phyloP scores from a whole-genome alignment of 2,888 invertebrate species.

The Callimorpha dominula region DNA sequence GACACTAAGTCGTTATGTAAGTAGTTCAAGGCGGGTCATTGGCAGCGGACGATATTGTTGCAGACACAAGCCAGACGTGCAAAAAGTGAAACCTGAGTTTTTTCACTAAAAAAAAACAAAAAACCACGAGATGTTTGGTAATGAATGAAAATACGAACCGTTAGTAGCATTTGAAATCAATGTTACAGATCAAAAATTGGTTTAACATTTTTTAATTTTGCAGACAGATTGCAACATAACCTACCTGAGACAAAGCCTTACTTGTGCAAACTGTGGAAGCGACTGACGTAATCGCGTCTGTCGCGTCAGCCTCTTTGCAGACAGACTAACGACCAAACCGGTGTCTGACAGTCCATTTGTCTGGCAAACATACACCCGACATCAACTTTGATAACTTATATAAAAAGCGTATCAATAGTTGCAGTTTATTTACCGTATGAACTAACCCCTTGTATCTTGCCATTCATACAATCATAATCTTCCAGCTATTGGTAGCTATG shows the following conservation, averaged over 20 bases:
- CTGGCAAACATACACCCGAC: conserved; percentile 1
- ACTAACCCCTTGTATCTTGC: not conserved
- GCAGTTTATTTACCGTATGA: not conserved
- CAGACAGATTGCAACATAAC: conserved; percentile 26
- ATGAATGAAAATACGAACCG: conserved; percentile 52
- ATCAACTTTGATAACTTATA: conserved; percentile 25
- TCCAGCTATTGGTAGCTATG: not conserved
- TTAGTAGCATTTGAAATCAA: conserved; percentile 33
- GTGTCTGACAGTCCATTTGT: conserved; percentile 9
- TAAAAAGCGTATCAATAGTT: not conserved
- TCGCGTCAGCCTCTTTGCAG: conserved; percentile 19
- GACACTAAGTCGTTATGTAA: conserved; percentile 71
- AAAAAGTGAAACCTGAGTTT: conserved; percentile 83
- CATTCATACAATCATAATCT: not conserved
- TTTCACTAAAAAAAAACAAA: conserved; percentile 61
- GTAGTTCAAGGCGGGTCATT: conserved; percentile 84
- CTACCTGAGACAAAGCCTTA: conserved; percentile 28
- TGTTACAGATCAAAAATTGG: conserved; percentile 19
- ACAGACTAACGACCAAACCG: conserved; percentile 19
- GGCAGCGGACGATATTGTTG: conserved; percentile 73
- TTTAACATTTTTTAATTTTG: conserved; percentile 22
- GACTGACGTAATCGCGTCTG: conserved; percentile 41
- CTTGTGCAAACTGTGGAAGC: conserved; percentile 29
- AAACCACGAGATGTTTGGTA: conserved; percentile 39
- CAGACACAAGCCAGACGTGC: conserved; percentile 82